Evolutionary conservation across 2,797 vertebrate genomes (phyloP).

Genomic region (Poeciliopsis turneri): DNA sequence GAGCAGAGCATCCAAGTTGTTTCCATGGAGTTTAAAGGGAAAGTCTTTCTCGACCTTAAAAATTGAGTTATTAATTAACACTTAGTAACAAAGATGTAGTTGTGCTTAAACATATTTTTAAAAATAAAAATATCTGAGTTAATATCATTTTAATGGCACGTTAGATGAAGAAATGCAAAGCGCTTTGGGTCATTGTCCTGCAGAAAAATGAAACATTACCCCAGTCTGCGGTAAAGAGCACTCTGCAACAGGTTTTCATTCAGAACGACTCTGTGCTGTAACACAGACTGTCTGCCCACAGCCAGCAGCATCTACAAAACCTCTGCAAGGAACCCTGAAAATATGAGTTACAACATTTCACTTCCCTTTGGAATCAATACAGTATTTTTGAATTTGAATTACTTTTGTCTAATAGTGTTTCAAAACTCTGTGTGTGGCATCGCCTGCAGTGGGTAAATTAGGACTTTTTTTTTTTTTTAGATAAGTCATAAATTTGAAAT

Average conservation of each 20-base stretch:
- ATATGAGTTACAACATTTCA: no score
- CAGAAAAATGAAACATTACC: no score
- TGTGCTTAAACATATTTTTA: no score
- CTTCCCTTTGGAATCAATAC: no score
- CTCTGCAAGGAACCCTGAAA: no score
- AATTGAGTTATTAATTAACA: background rate
- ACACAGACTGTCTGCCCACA: no score
- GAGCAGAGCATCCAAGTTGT: background rate
- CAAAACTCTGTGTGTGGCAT: background rate
- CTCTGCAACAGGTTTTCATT: no score
- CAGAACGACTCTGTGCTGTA: no score
- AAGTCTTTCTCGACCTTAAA: background rate
- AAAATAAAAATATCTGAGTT: background rate
- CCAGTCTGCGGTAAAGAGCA: no score
- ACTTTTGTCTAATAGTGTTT: background rate
- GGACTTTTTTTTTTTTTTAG: background rate
- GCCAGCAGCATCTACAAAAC: no score
- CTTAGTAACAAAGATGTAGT: background rate
- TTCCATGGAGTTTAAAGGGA: background rate
- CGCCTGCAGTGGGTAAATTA: no score
- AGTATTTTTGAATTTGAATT: background rate
- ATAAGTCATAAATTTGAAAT: background rate
- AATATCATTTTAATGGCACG: background rate
- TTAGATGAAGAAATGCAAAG: background rate
- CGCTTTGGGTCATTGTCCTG: no score